These are phyloP conservation scores for Trichopoda pennipes DNA, from an alignment of 2,888 invertebrate species.

Conservation along the genomic window DNA sequence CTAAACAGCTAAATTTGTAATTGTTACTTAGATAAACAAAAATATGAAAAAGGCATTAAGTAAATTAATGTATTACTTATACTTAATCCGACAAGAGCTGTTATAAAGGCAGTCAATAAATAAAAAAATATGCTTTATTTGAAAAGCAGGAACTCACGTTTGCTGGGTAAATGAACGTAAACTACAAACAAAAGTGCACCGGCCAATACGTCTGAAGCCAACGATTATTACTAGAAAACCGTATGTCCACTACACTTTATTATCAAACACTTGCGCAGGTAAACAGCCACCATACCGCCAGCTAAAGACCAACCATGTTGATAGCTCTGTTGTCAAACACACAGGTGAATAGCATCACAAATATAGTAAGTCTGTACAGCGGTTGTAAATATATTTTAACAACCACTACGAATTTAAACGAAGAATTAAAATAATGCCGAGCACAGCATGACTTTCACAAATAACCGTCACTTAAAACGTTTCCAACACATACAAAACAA, in stretches of 20 bases:
- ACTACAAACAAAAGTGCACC: constrained; percentile 18
- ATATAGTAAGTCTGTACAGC: constrained; percentile 47
- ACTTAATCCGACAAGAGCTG: too few relatives aligned
- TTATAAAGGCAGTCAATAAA: too few relatives aligned
- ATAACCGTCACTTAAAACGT: constrained; percentile 65
- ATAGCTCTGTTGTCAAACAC: constrained; percentile 66
- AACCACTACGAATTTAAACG: constrained; percentile 29
- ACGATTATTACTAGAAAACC: constrained; percentile 53
- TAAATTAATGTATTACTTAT: too few relatives aligned
- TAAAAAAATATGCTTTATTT: too few relatives aligned
- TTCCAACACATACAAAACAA: constrained; percentile 42
- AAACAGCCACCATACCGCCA: constrained; percentile 13
- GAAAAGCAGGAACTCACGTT: neutral
- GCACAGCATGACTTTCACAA: constrained; percentile 68
- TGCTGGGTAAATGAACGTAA: constrained; percentile 18
- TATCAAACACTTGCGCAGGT: constrained; percentile 54
- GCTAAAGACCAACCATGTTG: constrained; percentile 59
- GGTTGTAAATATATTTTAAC: constrained; percentile 24
- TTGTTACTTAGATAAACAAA: too few relatives aligned
- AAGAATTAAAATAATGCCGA: constrained; percentile 44
- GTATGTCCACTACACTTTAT: constrained; percentile 52
- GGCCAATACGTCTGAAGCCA: constrained; percentile 56
- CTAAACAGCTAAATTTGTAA: too few relatives aligned
- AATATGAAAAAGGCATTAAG: too few relatives aligned
- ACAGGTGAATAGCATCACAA: constrained; percentile 64